These are phyloP conservation scores for Xerus rutilus DNA, from an alignment of 2,797 vertebrate genomes.

Conservation along the genomic window DNA sequence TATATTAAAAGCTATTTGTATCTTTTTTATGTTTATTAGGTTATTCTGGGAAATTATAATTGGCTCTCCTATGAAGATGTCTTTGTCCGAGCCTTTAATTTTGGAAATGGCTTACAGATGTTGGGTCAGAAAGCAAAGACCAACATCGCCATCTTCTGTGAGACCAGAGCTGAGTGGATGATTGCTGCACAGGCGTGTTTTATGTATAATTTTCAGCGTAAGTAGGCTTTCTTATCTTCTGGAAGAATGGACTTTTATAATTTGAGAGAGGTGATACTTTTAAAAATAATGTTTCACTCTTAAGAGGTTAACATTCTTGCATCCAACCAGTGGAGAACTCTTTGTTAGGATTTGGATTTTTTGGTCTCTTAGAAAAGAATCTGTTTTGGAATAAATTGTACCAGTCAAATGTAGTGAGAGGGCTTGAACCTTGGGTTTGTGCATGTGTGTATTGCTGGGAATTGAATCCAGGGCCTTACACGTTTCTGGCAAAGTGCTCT, in stretches of 20 bases:
- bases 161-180: constrained; percentile 97
- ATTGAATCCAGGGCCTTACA: too few species aligned
- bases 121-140: constrained; percentile 93
- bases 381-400: neutral
- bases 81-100: constrained; percentile 89
- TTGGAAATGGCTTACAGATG: constrained; percentile 93
- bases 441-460: too few species aligned
- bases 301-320: neutral
- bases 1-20: constrained; percentile 60
- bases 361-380: constrained; percentile 12
- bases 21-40: constrained; percentile 86
- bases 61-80: constrained; percentile 95
- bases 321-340: neutral
- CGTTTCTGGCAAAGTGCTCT: too few species aligned
- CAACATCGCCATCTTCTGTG: constrained; percentile 97
- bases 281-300: neutral
- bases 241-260: neutral
- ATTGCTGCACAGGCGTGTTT: constrained; percentile 97
- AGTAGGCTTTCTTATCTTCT: constrained; percentile 79
- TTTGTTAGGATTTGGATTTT: neutral
- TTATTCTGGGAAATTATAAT: constrained; percentile 94
- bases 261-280: neutral
- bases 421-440: too few species aligned
- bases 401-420: neutral
- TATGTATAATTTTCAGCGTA: constrained; percentile 96